Evolutionary conservation across 2,888 invertebrate genomes (phyloP).

Genomic region (Tipula helvola): DNA sequence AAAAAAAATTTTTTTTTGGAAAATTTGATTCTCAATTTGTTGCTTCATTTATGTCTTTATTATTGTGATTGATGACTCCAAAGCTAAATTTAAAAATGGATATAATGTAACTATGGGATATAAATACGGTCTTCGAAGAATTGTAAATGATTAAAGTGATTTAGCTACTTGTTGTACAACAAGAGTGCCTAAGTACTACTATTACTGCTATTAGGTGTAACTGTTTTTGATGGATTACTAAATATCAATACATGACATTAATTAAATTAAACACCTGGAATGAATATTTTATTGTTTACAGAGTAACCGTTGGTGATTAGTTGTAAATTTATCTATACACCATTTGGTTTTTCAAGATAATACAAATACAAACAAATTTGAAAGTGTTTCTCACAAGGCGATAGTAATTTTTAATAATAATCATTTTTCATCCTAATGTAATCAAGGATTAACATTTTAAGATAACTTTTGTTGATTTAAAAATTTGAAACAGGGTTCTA

Average conservation of each 20-base stretch:
- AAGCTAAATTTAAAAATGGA: background rate
- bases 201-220: background rate
- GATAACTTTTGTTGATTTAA: no score
- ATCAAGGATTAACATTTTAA: background rate
- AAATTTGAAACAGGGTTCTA: no score
- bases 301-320: background rate
- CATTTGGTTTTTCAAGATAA: background rate
- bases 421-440: background rate
- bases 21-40: constrained; percentile 4
- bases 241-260: background rate
- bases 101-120: background rate
- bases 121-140: background rate
- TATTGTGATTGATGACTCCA: background rate
- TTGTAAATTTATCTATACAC: background rate
- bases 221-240: background rate
- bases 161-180: background rate
- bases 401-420: background rate
- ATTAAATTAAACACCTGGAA: background rate
- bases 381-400: background rate
- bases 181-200: background rate
- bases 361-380: background rate
- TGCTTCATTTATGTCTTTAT: background rate
- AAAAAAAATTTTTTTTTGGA: background rate
- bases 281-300: background rate
- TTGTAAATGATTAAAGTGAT: background rate